Base-by-base conservation (phyloP, 92 coral and sea anemone genomes). In the Phenganax subtilis region DNA sequence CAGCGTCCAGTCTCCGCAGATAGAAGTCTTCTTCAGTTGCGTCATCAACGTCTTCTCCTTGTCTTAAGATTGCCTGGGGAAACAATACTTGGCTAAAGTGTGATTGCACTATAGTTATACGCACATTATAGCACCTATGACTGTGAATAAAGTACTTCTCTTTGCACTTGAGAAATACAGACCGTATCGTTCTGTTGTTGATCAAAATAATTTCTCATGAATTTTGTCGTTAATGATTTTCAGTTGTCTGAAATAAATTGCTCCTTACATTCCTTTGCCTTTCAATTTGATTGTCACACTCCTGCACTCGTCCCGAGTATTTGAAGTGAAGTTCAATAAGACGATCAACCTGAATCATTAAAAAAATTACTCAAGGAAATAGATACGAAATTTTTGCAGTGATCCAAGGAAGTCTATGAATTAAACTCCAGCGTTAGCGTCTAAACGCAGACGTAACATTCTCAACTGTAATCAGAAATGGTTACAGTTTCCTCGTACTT, bases 301-400 rank as follows among this genome's bases (percentile, higher is more conserved):
- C 96, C 66, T 90, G 98, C 66, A 94, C 91, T 84, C 89, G 85
- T 69, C 69, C 81, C 76, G 85, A 85, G 80, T 94, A 94, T 58
- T 94, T 92, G 82, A 92, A 87, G 84, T 94, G 98, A 8, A 94
- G 85, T 58, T 94, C 98, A 91, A 94, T 94, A 31, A 94, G 92
- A 62, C 98, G 74, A 82, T 94, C 98, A 57, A 92, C 91, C 85
- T 94, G 10, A 29, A 55, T 15, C 51, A 52, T 8, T 12, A 3
- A 55, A 30, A 11, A 73, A 54, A 73, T 25, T 11, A 30, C 27
- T 10, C 55, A 20, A 44, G 51, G 30, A 9, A 10, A 51, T 25
- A 71, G 25, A 59, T 14, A 59, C 65, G 65, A 14, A 7, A 14
- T 20, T 20, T 14, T 59, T 14, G 65, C 25, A 3, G 65, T 59